Conservation (phyloP, 2,113 vertebrate species). For the Rhadina sibilatrix region DNA sequence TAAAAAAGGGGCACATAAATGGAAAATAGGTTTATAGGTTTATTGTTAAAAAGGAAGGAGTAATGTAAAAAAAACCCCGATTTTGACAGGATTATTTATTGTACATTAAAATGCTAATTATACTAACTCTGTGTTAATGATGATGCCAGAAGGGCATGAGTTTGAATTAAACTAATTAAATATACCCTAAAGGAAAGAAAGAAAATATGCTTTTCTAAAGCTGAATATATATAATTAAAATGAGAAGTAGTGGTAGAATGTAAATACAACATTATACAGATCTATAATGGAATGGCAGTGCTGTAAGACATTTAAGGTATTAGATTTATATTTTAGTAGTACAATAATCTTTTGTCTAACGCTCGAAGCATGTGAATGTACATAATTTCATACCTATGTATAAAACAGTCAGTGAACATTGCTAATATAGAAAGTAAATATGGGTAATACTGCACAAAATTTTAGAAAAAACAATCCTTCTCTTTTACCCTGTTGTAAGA, state of each 20-base stretch:
- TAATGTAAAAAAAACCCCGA: background rate
- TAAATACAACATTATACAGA: background rate
- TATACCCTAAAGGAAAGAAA: conserved; percentile 24
- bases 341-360: background rate
- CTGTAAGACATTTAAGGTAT: background rate
- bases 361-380: background rate
- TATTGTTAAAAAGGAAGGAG: background rate
- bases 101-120: conserved; percentile 46
- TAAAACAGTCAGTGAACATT: background rate
- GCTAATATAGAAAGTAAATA: background rate
- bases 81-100: background rate
- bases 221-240: conserved; percentile 31
- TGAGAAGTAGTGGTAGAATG: background rate
- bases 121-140: conserved; percentile 7
- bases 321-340: background rate
- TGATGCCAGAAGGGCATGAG: background rate
- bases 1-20: background rate
- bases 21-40: background rate
- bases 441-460: background rate
- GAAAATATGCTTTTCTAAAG: background rate
- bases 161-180: conserved; percentile 61
- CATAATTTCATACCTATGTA: background rate
- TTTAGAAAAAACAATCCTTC: background rate
- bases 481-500: background rate
- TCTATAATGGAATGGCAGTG: background rate